Base-by-base conservation (phyloP, 2,888 invertebrate genomes). In the Cephus rjabovi region DNA sequence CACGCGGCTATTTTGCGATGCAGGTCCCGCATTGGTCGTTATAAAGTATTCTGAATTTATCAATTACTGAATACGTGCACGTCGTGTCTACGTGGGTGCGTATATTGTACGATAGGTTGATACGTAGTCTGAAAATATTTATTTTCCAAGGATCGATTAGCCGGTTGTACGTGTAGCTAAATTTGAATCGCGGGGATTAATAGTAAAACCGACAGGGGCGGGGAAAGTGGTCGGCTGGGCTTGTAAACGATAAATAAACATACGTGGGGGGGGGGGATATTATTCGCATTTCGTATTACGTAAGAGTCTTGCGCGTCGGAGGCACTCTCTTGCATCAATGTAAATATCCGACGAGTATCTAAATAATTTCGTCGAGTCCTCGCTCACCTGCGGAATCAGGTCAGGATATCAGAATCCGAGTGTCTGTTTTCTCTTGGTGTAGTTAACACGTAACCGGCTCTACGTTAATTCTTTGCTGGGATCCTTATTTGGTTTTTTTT, bases 1-100 rank as follows among this genome's bases (percentile, higher is more conserved):
- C 23, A 9, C 23, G 56, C 23, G 15, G 56, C 9, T 40, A 0
- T 56, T 23, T 56, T 56, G 2, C 56, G 56, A 56, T 56, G 79
- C 68, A 81, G 74, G 78, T 75, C 80, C 82, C 79, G 83, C 82
- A 86, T 87, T 85, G 84, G 85, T 81, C 80, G 80, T 83, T 85
- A 88, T 85, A 86, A 88, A 87, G 85, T 88, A 86, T 88, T 84
- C 85, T 83, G 80, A 86, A 88, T 88, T 88, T 86, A 88, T 87
- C 85, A 84, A 81, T 76, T 77, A 69, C 70, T 75, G 77, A 56
- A 56, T 23, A 56, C 56, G 56, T 56, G 23, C 56, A 23, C 56
- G 56, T 23, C 56, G 3, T 9, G 56, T 56, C 23, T 23, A 56
- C 56, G 23, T 6, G 23, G 56, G 23, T 23, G 0, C 23, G 23